Conservation (phyloP, 2,113 vertebrate genomes). For the Trogon surrucura region DNA sequence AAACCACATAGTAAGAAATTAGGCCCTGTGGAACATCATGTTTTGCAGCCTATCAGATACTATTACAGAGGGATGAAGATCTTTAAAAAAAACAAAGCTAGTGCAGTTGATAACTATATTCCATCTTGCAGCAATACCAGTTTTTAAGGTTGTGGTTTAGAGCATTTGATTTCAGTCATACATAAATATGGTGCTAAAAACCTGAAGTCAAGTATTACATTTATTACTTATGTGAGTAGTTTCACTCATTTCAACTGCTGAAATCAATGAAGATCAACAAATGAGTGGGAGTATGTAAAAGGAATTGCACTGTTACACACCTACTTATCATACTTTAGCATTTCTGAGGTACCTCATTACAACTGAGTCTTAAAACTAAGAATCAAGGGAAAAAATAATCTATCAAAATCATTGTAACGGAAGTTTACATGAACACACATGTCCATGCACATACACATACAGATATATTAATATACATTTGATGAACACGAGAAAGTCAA, state of each 20-base stretch:
- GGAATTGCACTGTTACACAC: neutral
- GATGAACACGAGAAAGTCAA: neutral
- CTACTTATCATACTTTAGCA: neutral
- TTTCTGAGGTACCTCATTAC: neutral
- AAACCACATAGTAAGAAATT: neutral
- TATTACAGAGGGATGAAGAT: conserved; percentile 20
- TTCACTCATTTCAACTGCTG: neutral
- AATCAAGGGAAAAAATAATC: neutral
- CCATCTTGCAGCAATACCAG: conserved; percentile 6
- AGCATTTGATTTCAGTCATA: neutral
- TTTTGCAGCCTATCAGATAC: conserved; percentile 26
- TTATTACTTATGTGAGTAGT: neutral
- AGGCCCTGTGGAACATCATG: neutral
- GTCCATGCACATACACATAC: neutral
- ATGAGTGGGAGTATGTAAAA: neutral
- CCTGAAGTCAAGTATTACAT: neutral
- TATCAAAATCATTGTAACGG: neutral
- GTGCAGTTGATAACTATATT: conserved; percentile 23
- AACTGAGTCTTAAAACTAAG: neutral
- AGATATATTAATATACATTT: neutral
- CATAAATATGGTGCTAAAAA: neutral
- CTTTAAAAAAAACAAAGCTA: conserved; percentile 47
- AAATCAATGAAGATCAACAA: neutral
- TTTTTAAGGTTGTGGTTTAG: conserved; percentile 22
- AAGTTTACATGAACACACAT: neutral